These are phyloP conservation scores for Melipona quadrifasciata DNA, from an alignment of 1,140 invertebrate species.

Conservation along the genomic window DNA sequence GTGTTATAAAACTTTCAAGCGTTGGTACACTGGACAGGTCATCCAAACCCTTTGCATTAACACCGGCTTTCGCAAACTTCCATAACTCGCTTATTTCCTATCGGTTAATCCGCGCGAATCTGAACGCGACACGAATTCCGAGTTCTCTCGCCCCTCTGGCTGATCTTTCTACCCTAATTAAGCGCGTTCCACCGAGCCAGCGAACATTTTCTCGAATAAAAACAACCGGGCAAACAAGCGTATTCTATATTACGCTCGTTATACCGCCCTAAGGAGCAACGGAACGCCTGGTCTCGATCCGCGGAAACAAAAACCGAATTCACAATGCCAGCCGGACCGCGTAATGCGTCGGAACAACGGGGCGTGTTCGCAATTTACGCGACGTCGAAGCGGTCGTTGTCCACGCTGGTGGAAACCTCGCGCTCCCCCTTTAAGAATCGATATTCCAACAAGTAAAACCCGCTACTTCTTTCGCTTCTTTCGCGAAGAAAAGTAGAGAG, in stretches of 20 bases:
- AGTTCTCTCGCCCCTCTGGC: too few relatives aligned
- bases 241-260: conserved; percentile 3
- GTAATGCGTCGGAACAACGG: conserved; percentile 7
- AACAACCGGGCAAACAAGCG: background rate
- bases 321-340: background rate
- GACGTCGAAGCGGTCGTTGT: background rate
- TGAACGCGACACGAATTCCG: background rate
- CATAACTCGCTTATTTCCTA: background rate
- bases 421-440: background rate
- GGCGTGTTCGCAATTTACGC: conserved; percentile 8
- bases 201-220: background rate
- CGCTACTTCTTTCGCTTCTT: background rate
- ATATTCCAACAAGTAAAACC: conserved; percentile 3
- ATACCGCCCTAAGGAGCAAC: background rate
- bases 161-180: background rate
- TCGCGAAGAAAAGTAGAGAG: background rate
- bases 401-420: background rate
- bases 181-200: background rate
- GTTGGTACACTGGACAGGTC: too few relatives aligned
- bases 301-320: background rate
- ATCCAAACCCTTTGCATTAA: background rate
- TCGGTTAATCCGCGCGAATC: background rate
- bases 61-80: background rate
- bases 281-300: background rate
- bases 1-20: too few relatives aligned